These are phyloP conservation scores for Carcharodon carcharias DNA, from an alignment of 2,797 vertebrate genomes.

Conservation along the genomic window DNA sequence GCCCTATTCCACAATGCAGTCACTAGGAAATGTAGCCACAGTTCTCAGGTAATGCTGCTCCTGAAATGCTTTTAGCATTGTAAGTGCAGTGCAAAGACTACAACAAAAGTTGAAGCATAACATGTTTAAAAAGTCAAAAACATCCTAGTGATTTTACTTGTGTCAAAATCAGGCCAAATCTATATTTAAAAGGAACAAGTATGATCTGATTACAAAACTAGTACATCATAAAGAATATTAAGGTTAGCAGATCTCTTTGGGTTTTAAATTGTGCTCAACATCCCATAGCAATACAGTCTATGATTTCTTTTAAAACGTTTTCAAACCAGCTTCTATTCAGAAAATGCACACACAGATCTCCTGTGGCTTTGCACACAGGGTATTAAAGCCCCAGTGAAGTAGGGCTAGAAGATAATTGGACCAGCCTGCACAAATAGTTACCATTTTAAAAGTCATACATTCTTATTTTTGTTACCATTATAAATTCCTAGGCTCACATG, in stretches of 20 bases:
- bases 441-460: background rate
- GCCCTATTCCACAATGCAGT: background rate
- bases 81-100: background rate
- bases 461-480: background rate
- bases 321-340: background rate
- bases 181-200: background rate
- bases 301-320: background rate
- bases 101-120: background rate
- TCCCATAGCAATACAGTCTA: background rate
- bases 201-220: background rate
- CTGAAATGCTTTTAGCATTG: background rate
- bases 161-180: background rate
- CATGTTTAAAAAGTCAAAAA: background rate
- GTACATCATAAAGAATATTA: background rate
- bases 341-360: background rate
- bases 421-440: background rate
- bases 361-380: background rate
- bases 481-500: background rate
- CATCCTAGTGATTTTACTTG: background rate
- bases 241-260: background rate
- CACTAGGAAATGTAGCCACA: background rate
- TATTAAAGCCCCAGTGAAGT: background rate
- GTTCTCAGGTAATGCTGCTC: background rate
- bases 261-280: background rate
- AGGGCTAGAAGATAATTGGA: background rate